Conservation (phyloP, 2,888 invertebrate genomes). For the Heliconius sara region DNA sequence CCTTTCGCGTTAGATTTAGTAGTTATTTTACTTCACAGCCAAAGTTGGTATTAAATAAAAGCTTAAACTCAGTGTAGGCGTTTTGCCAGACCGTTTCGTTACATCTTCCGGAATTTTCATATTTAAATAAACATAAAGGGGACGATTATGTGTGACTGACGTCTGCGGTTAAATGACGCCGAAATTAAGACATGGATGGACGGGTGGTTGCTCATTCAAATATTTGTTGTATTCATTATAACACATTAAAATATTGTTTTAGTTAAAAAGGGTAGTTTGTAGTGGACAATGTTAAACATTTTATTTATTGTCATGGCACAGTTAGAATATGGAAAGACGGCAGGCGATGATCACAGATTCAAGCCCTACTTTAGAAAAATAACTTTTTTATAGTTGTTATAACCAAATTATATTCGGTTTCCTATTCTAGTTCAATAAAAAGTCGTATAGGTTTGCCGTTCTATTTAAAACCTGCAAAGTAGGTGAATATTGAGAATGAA, state of each 20-base stretch:
- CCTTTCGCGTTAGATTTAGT: not conserved
- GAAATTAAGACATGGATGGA: not conserved
- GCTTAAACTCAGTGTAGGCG: not conserved
- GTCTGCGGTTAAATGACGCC: not conserved
- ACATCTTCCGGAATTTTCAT: slow-evolving; percentile 12
- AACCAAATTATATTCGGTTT: not conserved
- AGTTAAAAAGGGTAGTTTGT: not conserved
- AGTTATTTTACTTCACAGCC: not conserved
- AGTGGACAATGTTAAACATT: not conserved
- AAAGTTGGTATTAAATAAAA: not conserved
- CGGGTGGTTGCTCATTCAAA: not conserved
- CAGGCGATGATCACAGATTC: not conserved
- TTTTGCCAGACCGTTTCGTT: slow-evolving; percentile 20
- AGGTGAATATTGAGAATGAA: not conserved
- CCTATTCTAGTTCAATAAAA: not conserved
- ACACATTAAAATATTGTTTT: not conserved
- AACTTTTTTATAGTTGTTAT: not conserved
- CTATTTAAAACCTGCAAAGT: not conserved
- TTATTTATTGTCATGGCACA: not conserved
- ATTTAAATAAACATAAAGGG: slow-evolving; percentile 15
- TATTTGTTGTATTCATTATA: not conserved
- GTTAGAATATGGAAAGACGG: not conserved
- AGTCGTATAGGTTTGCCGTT: not conserved
- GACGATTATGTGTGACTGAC: slow-evolving; percentile 4
- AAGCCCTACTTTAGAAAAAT: not conserved